Evolutionary conservation across 2,113 vertebrate genomes (phyloP).

Genomic region (Macrotus californicus): DNA sequence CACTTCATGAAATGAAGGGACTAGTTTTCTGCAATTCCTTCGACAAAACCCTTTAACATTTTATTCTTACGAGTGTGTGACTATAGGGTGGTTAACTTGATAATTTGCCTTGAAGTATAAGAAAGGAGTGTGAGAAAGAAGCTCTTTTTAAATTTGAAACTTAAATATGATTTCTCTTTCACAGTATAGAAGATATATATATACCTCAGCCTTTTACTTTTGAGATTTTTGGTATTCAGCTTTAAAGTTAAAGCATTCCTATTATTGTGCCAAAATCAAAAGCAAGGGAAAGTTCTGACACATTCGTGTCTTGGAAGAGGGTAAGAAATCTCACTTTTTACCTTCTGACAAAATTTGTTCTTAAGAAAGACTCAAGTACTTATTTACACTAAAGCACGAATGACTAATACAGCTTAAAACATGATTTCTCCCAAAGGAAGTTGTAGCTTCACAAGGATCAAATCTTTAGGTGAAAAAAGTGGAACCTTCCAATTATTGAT

Average conservation of each 20-base stretch:
- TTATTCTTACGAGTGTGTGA: neutral
- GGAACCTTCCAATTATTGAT: neutral
- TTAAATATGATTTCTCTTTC: neutral
- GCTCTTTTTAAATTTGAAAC: slow-evolving; percentile 19
- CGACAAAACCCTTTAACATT: neutral
- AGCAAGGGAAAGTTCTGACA: neutral
- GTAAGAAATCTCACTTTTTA: neutral
- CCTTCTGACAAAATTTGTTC: neutral
- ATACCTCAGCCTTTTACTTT: slow-evolving; percentile 13
- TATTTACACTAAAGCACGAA: slow-evolving; percentile 1
- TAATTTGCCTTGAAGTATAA: neutral
- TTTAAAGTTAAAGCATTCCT: slow-evolving; percentile 26
- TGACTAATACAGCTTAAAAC: neutral
- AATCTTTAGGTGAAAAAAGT: slow-evolving; percentile 7
- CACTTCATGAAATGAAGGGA: neutral
- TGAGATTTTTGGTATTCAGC: slow-evolving; percentile 17
- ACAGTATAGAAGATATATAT: neutral
- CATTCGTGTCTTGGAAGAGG: neutral
- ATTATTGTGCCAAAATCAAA: neutral
- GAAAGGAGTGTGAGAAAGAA: neutral
- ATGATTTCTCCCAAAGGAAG: neutral
- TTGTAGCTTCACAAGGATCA: neutral
- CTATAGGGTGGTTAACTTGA: neutral
- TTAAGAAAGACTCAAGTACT: neutral
- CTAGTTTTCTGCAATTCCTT: neutral